These are phyloP conservation scores for Montipora sp. DNA, from an alignment of 64 coral and sea anemone species.

Conservation along the genomic window DNA sequence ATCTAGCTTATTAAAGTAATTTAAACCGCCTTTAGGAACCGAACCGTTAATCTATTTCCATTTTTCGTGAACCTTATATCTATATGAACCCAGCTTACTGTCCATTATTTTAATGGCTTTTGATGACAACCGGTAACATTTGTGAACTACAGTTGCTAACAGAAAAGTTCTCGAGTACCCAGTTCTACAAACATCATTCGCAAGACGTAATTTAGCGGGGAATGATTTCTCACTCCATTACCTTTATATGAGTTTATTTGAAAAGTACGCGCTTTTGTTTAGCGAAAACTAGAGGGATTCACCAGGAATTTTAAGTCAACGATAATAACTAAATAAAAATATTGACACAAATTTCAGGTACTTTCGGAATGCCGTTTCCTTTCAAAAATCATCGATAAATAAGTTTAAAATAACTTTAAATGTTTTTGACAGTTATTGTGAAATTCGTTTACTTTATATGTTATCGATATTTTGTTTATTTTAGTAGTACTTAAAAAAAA, in stretches of 20 bases:
- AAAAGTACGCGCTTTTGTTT: not conserved
- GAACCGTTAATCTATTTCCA: conserved; percentile 3
- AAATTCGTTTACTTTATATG: not conserved
- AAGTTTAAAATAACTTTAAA: not conserved
- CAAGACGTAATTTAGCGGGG: no score
- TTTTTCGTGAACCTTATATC: not conserved
- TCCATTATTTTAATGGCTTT: no score
- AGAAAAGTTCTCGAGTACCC: not conserved
- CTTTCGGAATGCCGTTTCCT: conserved; percentile 19
- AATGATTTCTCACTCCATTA: not conserved
- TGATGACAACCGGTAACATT: not conserved
- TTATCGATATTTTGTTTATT: conserved; percentile 15
- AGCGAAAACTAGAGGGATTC: not conserved
- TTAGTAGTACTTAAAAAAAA: not conserved
- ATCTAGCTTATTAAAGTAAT: not conserved
- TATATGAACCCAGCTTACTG: no score
- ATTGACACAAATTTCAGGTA: conserved; percentile 34
- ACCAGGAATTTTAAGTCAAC: not conserved
- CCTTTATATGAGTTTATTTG: not conserved
- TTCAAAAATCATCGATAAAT: not conserved
- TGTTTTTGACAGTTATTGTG: not conserved
- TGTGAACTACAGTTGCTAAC: not conserved
- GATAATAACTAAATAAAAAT: conserved; percentile 31
- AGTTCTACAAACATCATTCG: no score
- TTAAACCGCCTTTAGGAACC: not conserved